phyloP scores from a whole-genome alignment of 1,140 invertebrate genomes.

The Neodiprion fabricii region DNA sequence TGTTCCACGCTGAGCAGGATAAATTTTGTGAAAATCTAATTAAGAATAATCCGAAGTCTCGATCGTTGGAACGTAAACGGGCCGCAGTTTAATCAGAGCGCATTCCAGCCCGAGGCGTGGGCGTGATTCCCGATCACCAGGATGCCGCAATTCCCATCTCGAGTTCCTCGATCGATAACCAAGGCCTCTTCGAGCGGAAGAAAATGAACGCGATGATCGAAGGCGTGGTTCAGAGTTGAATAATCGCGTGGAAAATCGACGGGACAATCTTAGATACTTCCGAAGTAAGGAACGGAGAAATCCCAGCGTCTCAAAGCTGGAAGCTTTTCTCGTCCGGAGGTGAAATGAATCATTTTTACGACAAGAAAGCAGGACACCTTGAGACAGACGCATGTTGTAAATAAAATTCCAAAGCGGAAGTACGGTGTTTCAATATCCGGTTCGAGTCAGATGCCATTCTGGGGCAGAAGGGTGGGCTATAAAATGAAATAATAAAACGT shows the following conservation, averaged over 20 bases:
- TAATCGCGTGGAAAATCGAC: no score
- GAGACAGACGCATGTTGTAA: neutral
- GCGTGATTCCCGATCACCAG: no score
- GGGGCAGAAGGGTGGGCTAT: neutral
- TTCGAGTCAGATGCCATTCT: neutral
- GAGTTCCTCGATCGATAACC: no score
- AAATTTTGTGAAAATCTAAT: neutral
- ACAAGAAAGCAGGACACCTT: neutral
- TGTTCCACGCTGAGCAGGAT: no score
- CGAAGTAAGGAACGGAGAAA: neutral
- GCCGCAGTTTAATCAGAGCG: neutral
- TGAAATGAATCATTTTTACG: conserved; percentile 6
- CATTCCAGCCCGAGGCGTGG: neutral
- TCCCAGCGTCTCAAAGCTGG: neutral
- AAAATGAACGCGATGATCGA: no score
- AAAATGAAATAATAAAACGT: conserved; percentile 4
- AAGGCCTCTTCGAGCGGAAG: no score
- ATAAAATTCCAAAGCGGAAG: neutral
- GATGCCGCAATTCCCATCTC: no score
- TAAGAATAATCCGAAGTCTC: neutral
- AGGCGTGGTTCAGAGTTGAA: no score
- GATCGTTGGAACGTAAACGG: neutral
- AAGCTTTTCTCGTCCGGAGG: neutral
- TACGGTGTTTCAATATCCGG: conserved; percentile 3
- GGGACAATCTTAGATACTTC: no score